Percentiles rank a stretch among this genome's conserved stretches.
phyloP scores from a whole-genome alignment of 2,888 invertebrate genomes.

The Leptopilina myrica region DNA sequence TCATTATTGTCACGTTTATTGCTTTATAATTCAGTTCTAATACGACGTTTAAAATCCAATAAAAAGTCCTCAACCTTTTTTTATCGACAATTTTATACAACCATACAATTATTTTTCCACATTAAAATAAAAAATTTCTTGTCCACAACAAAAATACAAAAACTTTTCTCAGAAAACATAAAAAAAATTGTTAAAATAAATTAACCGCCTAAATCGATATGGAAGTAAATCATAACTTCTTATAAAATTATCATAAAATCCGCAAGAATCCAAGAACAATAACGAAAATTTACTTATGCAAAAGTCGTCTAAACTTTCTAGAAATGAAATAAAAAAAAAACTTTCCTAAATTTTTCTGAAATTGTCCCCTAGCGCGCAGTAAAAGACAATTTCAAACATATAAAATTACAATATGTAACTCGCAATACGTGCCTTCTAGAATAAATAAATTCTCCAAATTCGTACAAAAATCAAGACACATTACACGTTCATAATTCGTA shows the following conservation, averaged over 20 bases:
- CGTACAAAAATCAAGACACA: not conserved
- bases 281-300: constrained; percentile 24
- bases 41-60: too few species aligned
- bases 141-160: too few species aligned
- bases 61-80: too few species aligned
- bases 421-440: not conserved
- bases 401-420: constrained; percentile 10
- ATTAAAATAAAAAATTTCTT: too few species aligned
- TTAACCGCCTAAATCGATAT: not conserved
- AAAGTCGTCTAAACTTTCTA: constrained; percentile 48
- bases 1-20: too few species aligned
- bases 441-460: constrained; percentile 11
- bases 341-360: constrained; percentile 9
- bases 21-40: too few species aligned
- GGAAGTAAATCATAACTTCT: not conserved
- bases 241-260: not conserved
- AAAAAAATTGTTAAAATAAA: too few species aligned
- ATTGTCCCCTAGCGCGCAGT: not conserved
- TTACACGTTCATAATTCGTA: not conserved
- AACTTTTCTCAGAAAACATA: constrained; percentile 1
- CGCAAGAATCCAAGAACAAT: not conserved
- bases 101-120: too few species aligned
- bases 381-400: constrained; percentile 21
- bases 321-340: constrained; percentile 28
- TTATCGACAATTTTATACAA: too few species aligned